A percentile compares a stretch with the other conserved stretches of the same genome.
Evolutionary conservation across 1,140 invertebrate species (phyloP).

Genomic region (Zaprionus ghesquierei): DNA sequence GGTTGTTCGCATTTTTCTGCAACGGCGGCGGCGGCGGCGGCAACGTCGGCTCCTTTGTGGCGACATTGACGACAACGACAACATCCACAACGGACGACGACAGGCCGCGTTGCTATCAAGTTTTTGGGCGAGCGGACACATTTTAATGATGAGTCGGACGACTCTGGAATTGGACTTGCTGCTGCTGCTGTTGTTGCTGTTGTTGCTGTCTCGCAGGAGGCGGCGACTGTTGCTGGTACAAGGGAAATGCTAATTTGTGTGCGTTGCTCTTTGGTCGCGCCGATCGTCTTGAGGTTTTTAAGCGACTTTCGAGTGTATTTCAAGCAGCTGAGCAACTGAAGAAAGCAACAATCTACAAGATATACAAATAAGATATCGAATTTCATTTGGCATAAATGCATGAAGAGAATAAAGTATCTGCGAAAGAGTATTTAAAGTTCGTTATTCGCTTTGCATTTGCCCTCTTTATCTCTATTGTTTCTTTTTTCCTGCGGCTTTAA

Average conservation of each 20-base stretch:
- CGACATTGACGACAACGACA: conserved; percentile 73
- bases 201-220: conserved; percentile 15
- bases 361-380: background rate
- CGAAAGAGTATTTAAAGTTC: conserved; percentile 21
- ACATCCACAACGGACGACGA: conserved; percentile 51
- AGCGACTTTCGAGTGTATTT: conserved; percentile 44
- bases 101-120: conserved; percentile 73
- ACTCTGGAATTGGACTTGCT: conserved; percentile 59
- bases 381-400: background rate
- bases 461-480: conserved; percentile 15
- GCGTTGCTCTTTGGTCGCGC: conserved; percentile 61
- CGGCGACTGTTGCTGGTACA: conserved; percentile 50
- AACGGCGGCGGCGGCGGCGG: conserved; percentile 41
- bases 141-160: conserved; percentile 77
- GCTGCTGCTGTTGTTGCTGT: background rate
- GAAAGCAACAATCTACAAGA: background rate
- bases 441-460: background rate
- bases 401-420: background rate
- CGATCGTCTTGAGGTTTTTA: conserved; percentile 31
- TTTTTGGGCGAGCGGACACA: conserved; percentile 72
- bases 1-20: conserved; percentile 71
- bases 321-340: background rate
- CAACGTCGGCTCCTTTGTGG: conserved; percentile 53
- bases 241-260: conserved; percentile 80
- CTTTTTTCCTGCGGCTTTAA: conserved; percentile 50